Conservation (phyloP, 2,113 vertebrate genomes). For the Corythoichthys intestinalis region DNA sequence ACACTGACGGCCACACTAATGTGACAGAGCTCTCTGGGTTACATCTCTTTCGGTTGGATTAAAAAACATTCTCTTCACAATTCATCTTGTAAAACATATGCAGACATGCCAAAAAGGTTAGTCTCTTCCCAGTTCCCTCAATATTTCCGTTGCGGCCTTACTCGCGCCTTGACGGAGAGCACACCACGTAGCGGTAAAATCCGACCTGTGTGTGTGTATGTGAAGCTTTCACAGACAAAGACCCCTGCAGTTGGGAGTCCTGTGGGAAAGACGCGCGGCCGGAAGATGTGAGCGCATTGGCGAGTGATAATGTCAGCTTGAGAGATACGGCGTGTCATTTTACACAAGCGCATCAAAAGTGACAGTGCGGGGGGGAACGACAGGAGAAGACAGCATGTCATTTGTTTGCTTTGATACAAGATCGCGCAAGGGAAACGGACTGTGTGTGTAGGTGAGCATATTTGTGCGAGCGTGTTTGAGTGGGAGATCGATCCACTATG, state of each 20-base stretch:
- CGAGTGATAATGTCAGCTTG: slow-evolving; percentile 79
- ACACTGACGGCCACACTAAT: slow-evolving; percentile 50
- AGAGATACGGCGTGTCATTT: slow-evolving; percentile 79
- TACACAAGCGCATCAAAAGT: slow-evolving; percentile 75
- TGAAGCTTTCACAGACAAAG: slow-evolving; percentile 72
- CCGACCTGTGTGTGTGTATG: slow-evolving; percentile 22
- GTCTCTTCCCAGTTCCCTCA: not conserved
- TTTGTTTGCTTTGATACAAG: slow-evolving; percentile 82
- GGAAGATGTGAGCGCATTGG: slow-evolving; percentile 72
- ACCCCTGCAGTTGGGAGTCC: slow-evolving; percentile 71
- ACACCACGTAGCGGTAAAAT: slow-evolving; percentile 60
- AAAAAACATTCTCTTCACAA: slow-evolving; percentile 19
- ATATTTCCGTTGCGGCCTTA: not conserved
- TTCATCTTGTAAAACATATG: slow-evolving; percentile 8
- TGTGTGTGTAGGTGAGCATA: slow-evolving; percentile 20
- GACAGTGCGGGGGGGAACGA: slow-evolving; percentile 46
- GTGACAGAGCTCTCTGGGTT: slow-evolving; percentile 44
- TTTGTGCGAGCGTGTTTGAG: slow-evolving; percentile 16
- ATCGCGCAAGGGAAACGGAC: slow-evolving; percentile 63
- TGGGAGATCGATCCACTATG: slow-evolving; percentile 19
- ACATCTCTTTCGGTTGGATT: slow-evolving; percentile 41
- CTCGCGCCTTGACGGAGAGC: slow-evolving; percentile 32
- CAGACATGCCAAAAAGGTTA: slow-evolving; percentile 28
- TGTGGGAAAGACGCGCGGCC: slow-evolving; percentile 74
- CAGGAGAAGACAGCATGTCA: slow-evolving; percentile 71